Percentiles rank a stretch among this genome's conserved stretches.
Conservation (phyloP, 2,113 vertebrate species). For the Sminthopsis crassicaudata region DNA sequence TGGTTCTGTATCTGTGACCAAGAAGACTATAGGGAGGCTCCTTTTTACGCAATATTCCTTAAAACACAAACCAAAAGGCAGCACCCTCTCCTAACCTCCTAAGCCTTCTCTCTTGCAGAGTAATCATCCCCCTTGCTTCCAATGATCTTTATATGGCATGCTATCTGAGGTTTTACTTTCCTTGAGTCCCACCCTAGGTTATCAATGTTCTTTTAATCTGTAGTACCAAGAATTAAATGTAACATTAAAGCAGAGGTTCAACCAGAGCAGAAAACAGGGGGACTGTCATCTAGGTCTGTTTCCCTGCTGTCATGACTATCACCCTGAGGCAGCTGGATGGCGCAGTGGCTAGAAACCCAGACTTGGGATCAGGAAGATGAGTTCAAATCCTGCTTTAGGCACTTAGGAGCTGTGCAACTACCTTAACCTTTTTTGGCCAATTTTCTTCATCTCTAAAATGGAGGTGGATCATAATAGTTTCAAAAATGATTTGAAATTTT, state of each 20-base stretch:
- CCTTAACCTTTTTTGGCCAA: no score
- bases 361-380: no score
- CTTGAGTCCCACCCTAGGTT: fast-evolving
- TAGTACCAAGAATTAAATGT: not conserved
- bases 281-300: not conserved
- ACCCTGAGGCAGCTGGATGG: no score
- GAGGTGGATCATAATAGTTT: no score
- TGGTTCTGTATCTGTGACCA: not conserved
- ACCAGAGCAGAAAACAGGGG: not conserved
- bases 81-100: not conserved
- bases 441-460: no score
- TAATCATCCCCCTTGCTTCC: not conserved
- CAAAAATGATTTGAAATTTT: no score
- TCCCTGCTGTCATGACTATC: no score
- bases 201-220: not conserved
- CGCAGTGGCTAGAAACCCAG: no score
- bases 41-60: not conserved
- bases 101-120: not conserved
- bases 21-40: not conserved
- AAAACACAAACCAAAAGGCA: not conserved
- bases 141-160: not conserved
- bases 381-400: no score
- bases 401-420: no score
- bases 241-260: no score
- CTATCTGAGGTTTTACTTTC: not conserved